Conservation (phyloP, 2,797 vertebrate genomes). For the Alectoris magna region DNA sequence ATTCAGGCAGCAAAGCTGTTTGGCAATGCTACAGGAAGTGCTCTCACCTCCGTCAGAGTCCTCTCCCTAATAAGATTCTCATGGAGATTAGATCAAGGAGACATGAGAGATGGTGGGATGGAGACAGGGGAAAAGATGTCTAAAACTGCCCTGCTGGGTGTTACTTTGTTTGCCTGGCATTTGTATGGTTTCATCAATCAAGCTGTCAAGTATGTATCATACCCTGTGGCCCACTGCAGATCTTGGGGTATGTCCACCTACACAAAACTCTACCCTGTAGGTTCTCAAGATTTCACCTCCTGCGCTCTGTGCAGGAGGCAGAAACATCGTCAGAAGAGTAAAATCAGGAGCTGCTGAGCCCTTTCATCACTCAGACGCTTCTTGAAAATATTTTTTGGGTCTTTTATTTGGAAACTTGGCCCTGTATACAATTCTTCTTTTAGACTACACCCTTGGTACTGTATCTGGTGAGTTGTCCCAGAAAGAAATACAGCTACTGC, state of each 20-base stretch:
- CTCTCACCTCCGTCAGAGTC: fast-evolving
- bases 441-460: neutral
- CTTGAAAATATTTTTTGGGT: neutral
- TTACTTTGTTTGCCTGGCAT: fast-evolving
- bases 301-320: fast-evolving
- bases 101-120: neutral
- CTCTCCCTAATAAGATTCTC: neutral
- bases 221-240: neutral
- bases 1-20: neutral
- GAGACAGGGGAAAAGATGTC: neutral
- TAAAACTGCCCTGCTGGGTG: neutral
- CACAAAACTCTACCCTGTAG: neutral
- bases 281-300: neutral
- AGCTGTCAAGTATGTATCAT: fast-evolving
- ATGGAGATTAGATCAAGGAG: neutral
- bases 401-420: neutral
- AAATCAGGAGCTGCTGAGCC: neutral
- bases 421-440: neutral
- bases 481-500: neutral
- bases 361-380: neutral
- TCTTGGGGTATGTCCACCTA: too few relatives aligned
- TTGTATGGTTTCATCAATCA: neutral
- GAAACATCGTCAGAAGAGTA: neutral
- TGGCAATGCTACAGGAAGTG: fast-evolving
- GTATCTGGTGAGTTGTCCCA: neutral